These are phyloP conservation scores for Odocoileus hemionus DNA, from an alignment of 2,113 vertebrate genomes.

Conservation along the genomic window DNA sequence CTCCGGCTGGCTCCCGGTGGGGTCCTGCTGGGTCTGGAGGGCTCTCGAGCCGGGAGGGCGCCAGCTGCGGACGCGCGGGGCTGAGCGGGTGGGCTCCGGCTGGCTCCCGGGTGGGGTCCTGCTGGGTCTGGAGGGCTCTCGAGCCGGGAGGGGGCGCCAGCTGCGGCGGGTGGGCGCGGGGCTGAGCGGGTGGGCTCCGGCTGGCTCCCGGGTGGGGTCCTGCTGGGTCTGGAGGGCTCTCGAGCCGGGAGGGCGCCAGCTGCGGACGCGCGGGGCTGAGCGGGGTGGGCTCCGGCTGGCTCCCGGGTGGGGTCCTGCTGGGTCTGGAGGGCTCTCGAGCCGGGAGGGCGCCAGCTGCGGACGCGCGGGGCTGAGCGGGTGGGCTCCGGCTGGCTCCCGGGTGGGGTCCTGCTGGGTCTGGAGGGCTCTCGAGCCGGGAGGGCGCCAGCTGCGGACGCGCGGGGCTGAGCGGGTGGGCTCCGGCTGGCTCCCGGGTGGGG, in stretches of 20 bases:
- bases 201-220: background rate
- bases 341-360: background rate
- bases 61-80: fast-evolving
- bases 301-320: background rate
- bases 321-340: no score
- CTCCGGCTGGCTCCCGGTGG: background rate
- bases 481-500: background rate
- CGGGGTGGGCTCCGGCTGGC: background rate
- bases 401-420: background rate
- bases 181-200: background rate
- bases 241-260: background rate
- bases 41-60: no score
- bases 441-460: fast-evolving
- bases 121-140: no score
- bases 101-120: background rate
- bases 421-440: no score
- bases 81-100: background rate
- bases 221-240: no score
- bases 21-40: background rate
- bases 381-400: background rate
- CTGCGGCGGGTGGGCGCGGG: no score
- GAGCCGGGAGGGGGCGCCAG: background rate
- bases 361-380: background rate
- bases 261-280: fast-evolving
- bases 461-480: background rate